A percentile compares a stretch with the other conserved stretches of the same genome.
These are phyloP conservation scores for Collichthys lucidus DNA, from an alignment of 2,113 vertebrate genomes.

Conservation along the genomic window DNA sequence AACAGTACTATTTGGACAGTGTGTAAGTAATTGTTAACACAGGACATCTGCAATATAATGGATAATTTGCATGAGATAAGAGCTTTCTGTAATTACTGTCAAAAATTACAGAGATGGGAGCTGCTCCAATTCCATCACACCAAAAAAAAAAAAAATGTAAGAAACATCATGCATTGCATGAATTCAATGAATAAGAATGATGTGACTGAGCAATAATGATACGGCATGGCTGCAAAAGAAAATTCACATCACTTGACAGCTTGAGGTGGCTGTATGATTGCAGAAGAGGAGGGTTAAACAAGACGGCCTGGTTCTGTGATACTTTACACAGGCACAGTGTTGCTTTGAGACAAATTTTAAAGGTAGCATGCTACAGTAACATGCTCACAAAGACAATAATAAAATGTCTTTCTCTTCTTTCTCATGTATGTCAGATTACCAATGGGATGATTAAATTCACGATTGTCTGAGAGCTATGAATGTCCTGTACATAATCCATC, in stretches of 20 bases:
- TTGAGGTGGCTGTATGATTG: background rate
- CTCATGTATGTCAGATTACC: no score
- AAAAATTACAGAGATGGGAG: conserved; percentile 52
- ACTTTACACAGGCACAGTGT: background rate
- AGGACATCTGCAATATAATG: conserved; percentile 55
- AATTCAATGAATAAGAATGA: conserved; percentile 55
- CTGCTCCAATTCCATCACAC: conserved; percentile 27
- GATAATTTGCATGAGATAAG: conserved; percentile 55
- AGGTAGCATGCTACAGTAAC: background rate
- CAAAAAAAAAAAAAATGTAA: conserved; percentile 25
- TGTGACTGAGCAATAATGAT: conserved; percentile 29
- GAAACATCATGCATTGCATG: conserved; percentile 5
- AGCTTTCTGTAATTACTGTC: conserved; percentile 55
- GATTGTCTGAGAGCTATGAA: no score
- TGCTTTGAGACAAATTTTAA: background rate
- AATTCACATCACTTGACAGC: conserved; percentile 1
- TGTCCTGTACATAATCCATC: no score
- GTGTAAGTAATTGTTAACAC: conserved; percentile 42
- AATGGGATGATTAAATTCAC: no score
- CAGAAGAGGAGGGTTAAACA: background rate
- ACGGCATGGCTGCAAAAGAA: conserved; percentile 7
- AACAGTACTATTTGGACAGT: conserved; percentile 18
- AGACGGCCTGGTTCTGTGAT: background rate
- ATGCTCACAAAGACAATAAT: background rate
- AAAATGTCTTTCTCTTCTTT: no score